phyloP scores from a whole-genome alignment of 2,797 vertebrate genomes.

The Lepilemur ruficaudatus region DNA sequence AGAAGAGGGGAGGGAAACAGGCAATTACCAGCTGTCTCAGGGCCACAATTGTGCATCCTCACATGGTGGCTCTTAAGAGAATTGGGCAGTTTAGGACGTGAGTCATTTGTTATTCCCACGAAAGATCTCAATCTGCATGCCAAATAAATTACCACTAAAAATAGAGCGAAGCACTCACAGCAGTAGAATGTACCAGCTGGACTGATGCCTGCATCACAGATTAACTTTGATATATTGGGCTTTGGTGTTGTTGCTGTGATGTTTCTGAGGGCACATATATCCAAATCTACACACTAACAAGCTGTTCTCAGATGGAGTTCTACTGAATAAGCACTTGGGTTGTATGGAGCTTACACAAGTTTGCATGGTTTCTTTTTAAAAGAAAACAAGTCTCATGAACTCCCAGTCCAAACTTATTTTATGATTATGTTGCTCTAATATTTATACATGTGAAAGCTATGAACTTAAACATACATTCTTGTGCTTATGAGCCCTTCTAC shows the following conservation, averaged over 20 bases:
- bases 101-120: slow-evolving; percentile 52
- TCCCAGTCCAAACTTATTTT: background rate
- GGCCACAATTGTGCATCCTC: background rate
- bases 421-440: slow-evolving; percentile 18
- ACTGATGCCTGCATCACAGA: slow-evolving; percentile 61
- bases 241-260: slow-evolving; percentile 14
- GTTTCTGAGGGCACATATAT: slow-evolving; percentile 27
- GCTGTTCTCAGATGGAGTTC: slow-evolving; percentile 36
- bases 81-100: background rate
- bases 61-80: slow-evolving; percentile 21
- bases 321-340: slow-evolving; percentile 12
- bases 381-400: slow-evolving; percentile 9
- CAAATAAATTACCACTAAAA: slow-evolving; percentile 68
- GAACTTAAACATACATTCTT: background rate
- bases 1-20: slow-evolving; percentile 6
- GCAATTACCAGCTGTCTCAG: slow-evolving; percentile 54
- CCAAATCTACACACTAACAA: slow-evolving; percentile 26
- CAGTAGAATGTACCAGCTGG: slow-evolving; percentile 50
- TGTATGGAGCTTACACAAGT: background rate
- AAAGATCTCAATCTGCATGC: slow-evolving; percentile 61
- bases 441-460: background rate
- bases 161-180: slow-evolving; percentile 54
- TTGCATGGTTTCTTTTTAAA: background rate
- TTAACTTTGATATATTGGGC: slow-evolving; percentile 48
- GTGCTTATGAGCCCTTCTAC: background rate